Base-by-base conservation (phyloP, 2,888 invertebrate genomes). In the Microplitis manilae region DNA sequence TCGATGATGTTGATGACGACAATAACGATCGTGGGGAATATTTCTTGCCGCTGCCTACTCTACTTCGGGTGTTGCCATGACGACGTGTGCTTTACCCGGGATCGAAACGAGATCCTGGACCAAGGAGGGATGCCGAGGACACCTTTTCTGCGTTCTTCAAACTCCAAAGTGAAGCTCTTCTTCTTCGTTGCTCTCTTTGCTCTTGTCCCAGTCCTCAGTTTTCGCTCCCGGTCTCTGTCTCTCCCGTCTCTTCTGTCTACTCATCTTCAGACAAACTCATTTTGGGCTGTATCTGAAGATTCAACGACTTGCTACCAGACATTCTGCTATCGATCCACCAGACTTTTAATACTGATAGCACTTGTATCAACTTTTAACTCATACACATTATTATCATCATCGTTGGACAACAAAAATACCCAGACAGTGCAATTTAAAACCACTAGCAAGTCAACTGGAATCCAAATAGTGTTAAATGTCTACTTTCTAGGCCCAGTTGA, bases 51-150 rank as follows among this genome's bases (percentile, higher is more conserved):
- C 39, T 38, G 39, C 39, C 71, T 60, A 72, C 62, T 72, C 40
- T 15, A 15, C 77, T 78, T 30, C 30, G 77, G 82, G 82, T 81
- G 86, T 87, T 87, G 82, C 86, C 85, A 85, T 87, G 84, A 83
- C 84, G 81, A 86, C 87, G 82, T 84, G 84, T 83, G 84, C 82
- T 83, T 84, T 50, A 84, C 86, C 80, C 62, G 64, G 75, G 69
- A 65, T 60, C 68, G 76, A 72, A 76, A 71, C 61, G 50, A 70
- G 75, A 75, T 75, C 75, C 75, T 75, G 75, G 69, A 70, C 73
- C 65, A 65, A 73, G 73, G 73, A 73, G 50, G 41, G 72, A 64
- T 60, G 64, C 64, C 64, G 30, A 20, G 17, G 64, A 64, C 64
- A 64, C 17, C 17, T 20, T 64, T 20, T 30, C 64, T 64, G 20